phyloP scores from a whole-genome alignment of 2,888 invertebrate genomes.

The Clitarchus hookeri region DNA sequence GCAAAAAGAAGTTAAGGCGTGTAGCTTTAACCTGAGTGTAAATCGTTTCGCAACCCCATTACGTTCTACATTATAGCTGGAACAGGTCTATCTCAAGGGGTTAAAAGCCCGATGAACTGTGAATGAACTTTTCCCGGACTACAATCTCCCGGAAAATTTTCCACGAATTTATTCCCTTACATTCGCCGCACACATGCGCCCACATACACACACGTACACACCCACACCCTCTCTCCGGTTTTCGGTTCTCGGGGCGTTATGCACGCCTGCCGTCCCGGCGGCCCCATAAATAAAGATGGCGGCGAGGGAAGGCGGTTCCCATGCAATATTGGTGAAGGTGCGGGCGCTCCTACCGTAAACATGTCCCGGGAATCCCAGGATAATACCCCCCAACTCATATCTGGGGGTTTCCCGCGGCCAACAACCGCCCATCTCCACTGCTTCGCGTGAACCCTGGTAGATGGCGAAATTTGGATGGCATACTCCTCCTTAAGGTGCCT shows the following conservation, averaged over 20 bases:
- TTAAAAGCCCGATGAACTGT: neutral
- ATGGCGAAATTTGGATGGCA: neutral
- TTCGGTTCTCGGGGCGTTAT: conserved; percentile 15
- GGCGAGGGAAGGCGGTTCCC: conserved; percentile 27
- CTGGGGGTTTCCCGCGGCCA: neutral
- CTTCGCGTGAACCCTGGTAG: neutral
- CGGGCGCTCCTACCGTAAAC: conserved; percentile 22
- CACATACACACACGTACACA: neutral
- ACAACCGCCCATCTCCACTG: conserved; percentile 5
- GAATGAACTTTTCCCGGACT: conserved; percentile 14
- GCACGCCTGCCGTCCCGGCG: conserved; percentile 29
- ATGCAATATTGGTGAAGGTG: conserved; percentile 33
- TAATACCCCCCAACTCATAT: conserved; percentile 23
- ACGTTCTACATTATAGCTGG: neutral
- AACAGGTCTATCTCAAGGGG: neutral
- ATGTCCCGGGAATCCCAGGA: conserved; percentile 23
- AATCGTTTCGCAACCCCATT: neutral
- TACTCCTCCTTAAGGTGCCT: neutral
- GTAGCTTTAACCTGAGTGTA: neutral
- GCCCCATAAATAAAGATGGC: conserved; percentile 38
- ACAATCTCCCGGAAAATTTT: conserved; percentile 14
- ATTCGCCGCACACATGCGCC: neutral
- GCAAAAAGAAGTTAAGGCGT: neutral
- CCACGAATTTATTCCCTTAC: conserved; percentile 7
- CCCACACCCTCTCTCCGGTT: neutral